A percentile compares a stretch with the other conserved stretches of the same genome.
Evolutionary conservation across 2,888 invertebrate genomes (phyloP).

Genomic region (Phaedon cochleariae): DNA sequence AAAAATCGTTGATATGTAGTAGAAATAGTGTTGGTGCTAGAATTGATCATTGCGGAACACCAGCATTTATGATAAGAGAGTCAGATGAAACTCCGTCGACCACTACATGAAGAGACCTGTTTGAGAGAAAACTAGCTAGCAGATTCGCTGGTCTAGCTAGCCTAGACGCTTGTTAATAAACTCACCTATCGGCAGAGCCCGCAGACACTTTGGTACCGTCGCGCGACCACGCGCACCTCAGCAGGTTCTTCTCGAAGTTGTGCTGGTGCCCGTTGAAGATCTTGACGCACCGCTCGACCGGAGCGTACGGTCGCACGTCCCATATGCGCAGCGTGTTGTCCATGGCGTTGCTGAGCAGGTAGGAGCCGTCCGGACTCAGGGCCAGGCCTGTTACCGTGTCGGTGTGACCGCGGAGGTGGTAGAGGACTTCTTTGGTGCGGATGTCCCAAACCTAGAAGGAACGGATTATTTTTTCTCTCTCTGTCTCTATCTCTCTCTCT

Average conservation of each 20-base stretch:
- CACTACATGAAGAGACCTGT: no score
- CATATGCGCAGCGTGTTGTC: slow-evolving; percentile 95
- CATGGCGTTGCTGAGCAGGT: slow-evolving; percentile 95
- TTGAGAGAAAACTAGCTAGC: no score
- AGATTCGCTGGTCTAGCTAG: no score
- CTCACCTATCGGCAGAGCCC: slow-evolving; percentile 94
- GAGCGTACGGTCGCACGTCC: slow-evolving; percentile 96
- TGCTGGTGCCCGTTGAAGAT: slow-evolving; percentile 86
- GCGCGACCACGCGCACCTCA: slow-evolving; percentile 70
- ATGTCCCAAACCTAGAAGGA: slow-evolving; percentile 84
- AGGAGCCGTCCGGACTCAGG: slow-evolving; percentile 86
- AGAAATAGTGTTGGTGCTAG: no score
- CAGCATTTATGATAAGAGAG: no score
- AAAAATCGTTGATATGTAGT: no score
- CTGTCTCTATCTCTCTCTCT: no score
- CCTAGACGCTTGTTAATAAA: no score
- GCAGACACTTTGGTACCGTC: slow-evolving; percentile 65
- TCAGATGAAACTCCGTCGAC: no score
- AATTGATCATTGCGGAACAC: no score
- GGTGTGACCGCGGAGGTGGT: slow-evolving; percentile 89
- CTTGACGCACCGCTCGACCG: slow-evolving; percentile 92
- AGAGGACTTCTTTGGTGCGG: slow-evolving; percentile 84
- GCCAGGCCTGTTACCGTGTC: slow-evolving; percentile 94
- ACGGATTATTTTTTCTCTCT: not conserved
- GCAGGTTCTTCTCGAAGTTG: slow-evolving; percentile 96